Conservation (phyloP, 2,888 invertebrate genomes). For the Drosophila diplacantha region DNA sequence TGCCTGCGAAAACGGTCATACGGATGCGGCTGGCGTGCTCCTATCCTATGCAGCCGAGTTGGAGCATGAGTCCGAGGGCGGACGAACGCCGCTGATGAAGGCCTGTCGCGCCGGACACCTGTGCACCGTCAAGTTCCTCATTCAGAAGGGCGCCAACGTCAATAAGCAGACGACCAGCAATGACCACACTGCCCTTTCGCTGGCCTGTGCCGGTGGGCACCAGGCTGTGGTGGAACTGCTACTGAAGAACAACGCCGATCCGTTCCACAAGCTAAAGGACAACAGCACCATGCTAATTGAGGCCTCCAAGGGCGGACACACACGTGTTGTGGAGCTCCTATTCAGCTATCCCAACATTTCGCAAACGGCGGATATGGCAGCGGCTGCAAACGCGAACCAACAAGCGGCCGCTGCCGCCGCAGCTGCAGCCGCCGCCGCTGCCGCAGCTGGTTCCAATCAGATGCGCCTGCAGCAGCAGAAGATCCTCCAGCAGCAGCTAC, state of each 20-base stretch:
- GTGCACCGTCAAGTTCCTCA: constrained; percentile 96
- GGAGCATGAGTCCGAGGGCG: constrained; percentile 98
- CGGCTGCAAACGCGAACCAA: constrained; percentile 57
- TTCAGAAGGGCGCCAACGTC: constrained; percentile 91
- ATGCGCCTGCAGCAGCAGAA: constrained; percentile 76
- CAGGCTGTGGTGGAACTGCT: constrained; percentile 94
- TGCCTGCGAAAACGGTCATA: constrained; percentile 99
- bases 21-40: constrained; percentile 95
- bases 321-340: constrained; percentile 94
- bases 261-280: constrained; percentile 97
- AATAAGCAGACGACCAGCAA: constrained; percentile 94
- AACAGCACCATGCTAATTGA: constrained; percentile 99
- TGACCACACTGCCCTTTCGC: constrained; percentile 97
- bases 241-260: constrained; percentile 94
- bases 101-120: constrained; percentile 97
- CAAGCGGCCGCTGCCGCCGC: constrained; percentile 54
- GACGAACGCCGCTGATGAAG: constrained; percentile 98
- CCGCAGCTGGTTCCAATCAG: constrained; percentile 67
- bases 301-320: constrained; percentile 98
- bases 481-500: constrained; percentile 78
- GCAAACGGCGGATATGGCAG: constrained; percentile 79
- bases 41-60: constrained; percentile 93
- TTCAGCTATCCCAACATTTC: constrained; percentile 93
- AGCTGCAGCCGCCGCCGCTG: constrained; percentile 64
- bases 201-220: constrained; percentile 98